Conservation (phyloP, 1,140 invertebrate species). For the Microplitis demolitor region DNA sequence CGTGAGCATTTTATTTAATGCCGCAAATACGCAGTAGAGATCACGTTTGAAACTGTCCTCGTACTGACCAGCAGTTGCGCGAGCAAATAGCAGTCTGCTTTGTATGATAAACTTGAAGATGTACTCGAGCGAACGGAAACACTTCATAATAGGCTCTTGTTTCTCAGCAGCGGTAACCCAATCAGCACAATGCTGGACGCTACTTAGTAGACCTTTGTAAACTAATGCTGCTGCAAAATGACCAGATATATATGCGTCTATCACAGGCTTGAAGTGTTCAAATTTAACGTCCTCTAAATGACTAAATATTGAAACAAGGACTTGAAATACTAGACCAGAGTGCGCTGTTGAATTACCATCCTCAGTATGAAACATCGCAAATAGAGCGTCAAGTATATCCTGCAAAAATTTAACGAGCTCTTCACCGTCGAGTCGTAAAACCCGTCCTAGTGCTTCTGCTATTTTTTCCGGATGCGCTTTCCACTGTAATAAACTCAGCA, state of each 20-base stretch:
- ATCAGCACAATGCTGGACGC: slow-evolving; percentile 89
- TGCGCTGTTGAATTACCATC: slow-evolving; percentile 83
- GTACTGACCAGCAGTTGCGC: slow-evolving; percentile 84
- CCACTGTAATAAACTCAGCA: slow-evolving; percentile 90
- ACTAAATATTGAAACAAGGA: slow-evolving; percentile 89
- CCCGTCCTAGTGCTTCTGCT: slow-evolving; percentile 79
- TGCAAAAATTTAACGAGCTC: slow-evolving; percentile 97
- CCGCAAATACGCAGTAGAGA: slow-evolving; percentile 75
- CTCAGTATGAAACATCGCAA: slow-evolving; percentile 92
- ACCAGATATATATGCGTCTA: slow-evolving; percentile 93
- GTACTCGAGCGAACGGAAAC: slow-evolving; percentile 89
- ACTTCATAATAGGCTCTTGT: slow-evolving; percentile 87
- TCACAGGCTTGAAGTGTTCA: slow-evolving; percentile 92
- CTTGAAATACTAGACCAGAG: slow-evolving; percentile 78
- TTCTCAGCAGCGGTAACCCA: slow-evolving; percentile 82
- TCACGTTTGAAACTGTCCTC: slow-evolving; percentile 84
- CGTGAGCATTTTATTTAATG: slow-evolving; percentile 77
- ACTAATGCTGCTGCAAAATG: slow-evolving; percentile 95
- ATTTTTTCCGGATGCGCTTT: slow-evolving; percentile 84
- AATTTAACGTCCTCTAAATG: slow-evolving; percentile 90
- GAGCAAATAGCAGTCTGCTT: slow-evolving; percentile 84
- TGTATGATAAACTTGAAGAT: slow-evolving; percentile 96
- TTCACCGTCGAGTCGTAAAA: slow-evolving; percentile 81
- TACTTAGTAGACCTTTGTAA: slow-evolving; percentile 88
- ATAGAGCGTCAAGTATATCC: slow-evolving; percentile 93